phyloP scores from a whole-genome alignment of 1,140 invertebrate species.

The Euborellia annulipes region DNA sequence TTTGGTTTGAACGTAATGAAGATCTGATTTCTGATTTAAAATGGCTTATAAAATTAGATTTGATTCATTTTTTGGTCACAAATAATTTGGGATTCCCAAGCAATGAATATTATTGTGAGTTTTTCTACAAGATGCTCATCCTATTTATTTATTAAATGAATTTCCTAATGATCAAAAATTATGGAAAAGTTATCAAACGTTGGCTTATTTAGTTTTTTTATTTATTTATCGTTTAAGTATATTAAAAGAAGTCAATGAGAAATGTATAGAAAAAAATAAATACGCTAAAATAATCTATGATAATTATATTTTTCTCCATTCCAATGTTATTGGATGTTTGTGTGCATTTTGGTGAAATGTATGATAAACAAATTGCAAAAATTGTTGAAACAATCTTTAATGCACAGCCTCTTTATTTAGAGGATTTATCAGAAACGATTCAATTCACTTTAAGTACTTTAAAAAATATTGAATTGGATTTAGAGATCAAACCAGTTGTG shows the following conservation, averaged over 20 bases:
- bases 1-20: too few species aligned
- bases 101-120: conserved; percentile 48
- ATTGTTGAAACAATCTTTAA: conserved; percentile 49
- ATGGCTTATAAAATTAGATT: neutral
- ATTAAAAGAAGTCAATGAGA: conserved; percentile 37
- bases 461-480: neutral
- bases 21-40: too few species aligned
- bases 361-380: conserved; percentile 38
- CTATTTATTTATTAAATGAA: conserved; percentile 41
- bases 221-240: conserved; percentile 55
- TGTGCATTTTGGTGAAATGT: conserved; percentile 51
- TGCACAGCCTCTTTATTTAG: conserved; percentile 49
- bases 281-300: conserved; percentile 58
- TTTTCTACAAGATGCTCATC: conserved; percentile 55
- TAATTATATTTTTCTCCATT: conserved; percentile 63
- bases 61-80: conserved; percentile 66
- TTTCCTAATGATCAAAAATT: conserved; percentile 30
- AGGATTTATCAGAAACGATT: conserved; percentile 43
- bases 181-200: conserved; percentile 29
- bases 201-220: conserved; percentile 46
- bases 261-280: conserved; percentile 21
- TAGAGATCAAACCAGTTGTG: conserved; percentile 17
- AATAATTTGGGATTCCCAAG: conserved; percentile 46
- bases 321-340: conserved; percentile 66
- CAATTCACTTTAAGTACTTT: conserved; percentile 13